These are phyloP conservation scores for Cyclopterus lumpus DNA, from an alignment of 2,797 vertebrate species.

Conservation along the genomic window DNA sequence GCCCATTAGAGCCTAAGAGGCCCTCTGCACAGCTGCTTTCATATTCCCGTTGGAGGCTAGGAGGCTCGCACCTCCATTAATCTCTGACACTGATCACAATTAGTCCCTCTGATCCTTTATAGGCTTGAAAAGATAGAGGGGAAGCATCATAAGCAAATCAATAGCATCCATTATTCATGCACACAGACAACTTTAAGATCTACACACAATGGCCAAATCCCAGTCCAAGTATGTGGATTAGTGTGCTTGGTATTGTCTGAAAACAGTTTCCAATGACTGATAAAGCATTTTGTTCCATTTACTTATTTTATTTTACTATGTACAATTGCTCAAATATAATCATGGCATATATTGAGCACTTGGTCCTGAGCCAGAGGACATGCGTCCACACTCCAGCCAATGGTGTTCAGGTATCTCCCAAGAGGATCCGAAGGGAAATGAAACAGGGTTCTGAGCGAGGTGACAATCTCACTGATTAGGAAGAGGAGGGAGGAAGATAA, in stretches of 20 bases:
- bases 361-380: slow-evolving; percentile 14
- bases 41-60: slow-evolving; percentile 64
- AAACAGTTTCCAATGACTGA: slow-evolving; percentile 35
- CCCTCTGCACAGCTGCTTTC: slow-evolving; percentile 78
- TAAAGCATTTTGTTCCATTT: neutral
- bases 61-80: slow-evolving; percentile 80
- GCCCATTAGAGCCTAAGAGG: slow-evolving; percentile 73
- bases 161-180: slow-evolving; percentile 81
- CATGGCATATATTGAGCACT: slow-evolving; percentile 12
- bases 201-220: slow-evolving; percentile 51
- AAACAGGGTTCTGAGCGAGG: slow-evolving; percentile 50
- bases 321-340: slow-evolving; percentile 21
- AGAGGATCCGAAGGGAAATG: slow-evolving; percentile 36
- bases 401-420: slow-evolving; percentile 16
- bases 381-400: slow-evolving; percentile 11
- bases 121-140: slow-evolving; percentile 62
- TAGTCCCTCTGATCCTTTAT: slow-evolving; percentile 79
- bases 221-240: slow-evolving; percentile 43
- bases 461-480: slow-evolving; percentile 44
- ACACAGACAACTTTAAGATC: slow-evolving; percentile 57
- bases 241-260: slow-evolving; percentile 31
- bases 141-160: slow-evolving; percentile 79
- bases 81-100: slow-evolving; percentile 85
- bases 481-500: slow-evolving; percentile 63
- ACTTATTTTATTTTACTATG: slow-evolving; percentile 9